phyloP scores from a whole-genome alignment of 2,888 invertebrate species.

The Galeopsomyia nigrocyanea region DNA sequence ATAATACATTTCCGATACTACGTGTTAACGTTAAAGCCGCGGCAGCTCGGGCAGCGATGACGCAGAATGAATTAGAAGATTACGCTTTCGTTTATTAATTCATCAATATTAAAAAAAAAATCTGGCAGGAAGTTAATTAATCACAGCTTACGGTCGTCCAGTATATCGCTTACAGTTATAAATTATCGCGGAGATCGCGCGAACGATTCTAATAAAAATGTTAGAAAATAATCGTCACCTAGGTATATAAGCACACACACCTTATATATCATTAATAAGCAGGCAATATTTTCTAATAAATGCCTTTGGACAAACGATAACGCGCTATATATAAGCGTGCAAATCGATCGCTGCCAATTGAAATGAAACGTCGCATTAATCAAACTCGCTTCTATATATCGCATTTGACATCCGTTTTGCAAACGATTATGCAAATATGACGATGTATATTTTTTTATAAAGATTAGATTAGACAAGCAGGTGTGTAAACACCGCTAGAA shows the following conservation, averaged over 20 bases:
- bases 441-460: conserved; percentile 2
- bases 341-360: conserved; percentile 29
- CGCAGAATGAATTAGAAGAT: conserved; percentile 3
- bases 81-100: conserved; percentile 22
- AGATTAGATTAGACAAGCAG: conserved; percentile 40
- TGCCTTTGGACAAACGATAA: conserved; percentile 40
- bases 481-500: conserved; percentile 12
- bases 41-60: conserved; percentile 10
- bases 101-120: conserved; percentile 7
- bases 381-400: conserved; percentile 28
- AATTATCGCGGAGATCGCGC: too few relatives aligned
- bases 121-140: conserved; percentile 51
- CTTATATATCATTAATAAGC: conserved; percentile 23
- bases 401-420: conserved; percentile 6
- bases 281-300: conserved; percentile 52
- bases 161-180: too few relatives aligned
- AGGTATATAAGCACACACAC: too few relatives aligned
- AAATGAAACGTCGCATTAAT: conserved; percentile 39
- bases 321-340: neutral
- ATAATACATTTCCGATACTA: conserved; percentile 35
- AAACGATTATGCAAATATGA: conserved; percentile 37
- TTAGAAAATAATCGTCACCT: too few relatives aligned
- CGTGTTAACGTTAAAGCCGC: conserved; percentile 5
- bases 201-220: too few relatives aligned
- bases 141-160: conserved; percentile 27